These are phyloP conservation scores for Drosophila malerkotliana DNA, from an alignment of 1,140 invertebrate genomes.

Conservation along the genomic window DNA sequence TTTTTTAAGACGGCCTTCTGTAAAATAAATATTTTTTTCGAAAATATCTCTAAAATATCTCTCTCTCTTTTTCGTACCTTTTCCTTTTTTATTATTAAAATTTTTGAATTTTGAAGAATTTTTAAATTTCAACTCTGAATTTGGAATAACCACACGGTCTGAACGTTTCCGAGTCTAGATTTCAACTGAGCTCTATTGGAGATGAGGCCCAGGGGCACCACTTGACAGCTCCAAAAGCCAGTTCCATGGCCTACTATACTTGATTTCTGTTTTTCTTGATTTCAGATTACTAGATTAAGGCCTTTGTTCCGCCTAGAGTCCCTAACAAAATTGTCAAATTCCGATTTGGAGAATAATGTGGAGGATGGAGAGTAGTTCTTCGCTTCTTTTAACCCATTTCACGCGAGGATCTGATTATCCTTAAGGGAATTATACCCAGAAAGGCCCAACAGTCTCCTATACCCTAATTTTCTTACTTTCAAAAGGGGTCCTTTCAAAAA, in stretches of 20 bases:
- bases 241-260: neutral
- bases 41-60: neutral
- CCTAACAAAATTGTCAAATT: too few relatives aligned
- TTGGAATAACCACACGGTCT: neutral
- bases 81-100: neutral
- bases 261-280: neutral
- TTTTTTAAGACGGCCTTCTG: neutral
- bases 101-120: neutral
- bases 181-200: neutral
- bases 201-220: neutral
- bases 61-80: too few relatives aligned
- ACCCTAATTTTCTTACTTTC: too few relatives aligned
- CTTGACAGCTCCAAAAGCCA: neutral
- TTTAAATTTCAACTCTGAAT: constrained; percentile 4
- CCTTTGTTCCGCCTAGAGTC: too few relatives aligned
- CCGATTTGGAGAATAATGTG: too few relatives aligned
- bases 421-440: too few relatives aligned
- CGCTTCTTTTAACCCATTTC: too few relatives aligned
- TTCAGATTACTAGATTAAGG: too few relatives aligned
- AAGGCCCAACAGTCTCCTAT: too few relatives aligned
- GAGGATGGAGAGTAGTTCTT: too few relatives aligned
- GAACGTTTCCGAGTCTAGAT: neutral
- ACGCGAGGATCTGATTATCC: too few relatives aligned
- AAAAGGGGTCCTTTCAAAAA: too few relatives aligned
- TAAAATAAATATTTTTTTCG: neutral